Conservation (phyloP, 2,797 vertebrate species). For the Muscicapa striata region DNA sequence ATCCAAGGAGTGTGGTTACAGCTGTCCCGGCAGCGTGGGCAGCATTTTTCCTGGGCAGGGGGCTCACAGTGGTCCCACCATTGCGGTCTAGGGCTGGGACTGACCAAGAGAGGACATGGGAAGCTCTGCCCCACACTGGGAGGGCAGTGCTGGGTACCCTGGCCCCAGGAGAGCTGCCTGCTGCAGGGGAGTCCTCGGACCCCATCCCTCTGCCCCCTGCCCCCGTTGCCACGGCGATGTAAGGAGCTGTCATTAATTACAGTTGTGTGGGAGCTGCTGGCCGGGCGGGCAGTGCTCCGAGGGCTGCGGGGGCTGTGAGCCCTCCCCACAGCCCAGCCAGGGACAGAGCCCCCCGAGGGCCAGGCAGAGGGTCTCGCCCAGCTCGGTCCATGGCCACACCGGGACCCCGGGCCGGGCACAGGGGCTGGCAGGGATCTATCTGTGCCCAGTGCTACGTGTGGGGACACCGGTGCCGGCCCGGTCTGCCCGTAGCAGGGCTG, state of each 20-base stretch:
- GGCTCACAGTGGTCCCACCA: rapidly evolving
- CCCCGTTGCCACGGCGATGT: conserved; percentile 20
- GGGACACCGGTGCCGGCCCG: rapidly evolving
- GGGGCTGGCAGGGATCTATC: background rate
- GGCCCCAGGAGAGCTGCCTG: background rate
- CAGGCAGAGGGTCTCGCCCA: background rate
- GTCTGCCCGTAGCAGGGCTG: background rate
- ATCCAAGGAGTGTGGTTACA: background rate
- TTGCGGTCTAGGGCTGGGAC: background rate
- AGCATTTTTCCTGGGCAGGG: rapidly evolving
- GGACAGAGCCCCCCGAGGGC: background rate
- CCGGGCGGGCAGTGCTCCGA: background rate
- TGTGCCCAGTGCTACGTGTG: background rate
- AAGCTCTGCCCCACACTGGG: background rate
- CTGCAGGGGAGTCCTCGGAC: background rate
- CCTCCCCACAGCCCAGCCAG: no score
- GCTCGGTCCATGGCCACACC: rapidly evolving
- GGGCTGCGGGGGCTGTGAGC: background rate
- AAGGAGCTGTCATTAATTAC: conserved; percentile 11
- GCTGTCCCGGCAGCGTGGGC: rapidly evolving
- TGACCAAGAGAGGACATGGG: background rate
- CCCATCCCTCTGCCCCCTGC: background rate
- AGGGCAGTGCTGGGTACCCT: background rate
- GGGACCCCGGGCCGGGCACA: rapidly evolving
- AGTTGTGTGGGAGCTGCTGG: background rate